Percentiles rank a stretch among this genome's conserved stretches.
These are phyloP conservation scores for Pithys albifrons DNA, from an alignment of 2,113 vertebrate genomes.

Conservation along the genomic window DNA sequence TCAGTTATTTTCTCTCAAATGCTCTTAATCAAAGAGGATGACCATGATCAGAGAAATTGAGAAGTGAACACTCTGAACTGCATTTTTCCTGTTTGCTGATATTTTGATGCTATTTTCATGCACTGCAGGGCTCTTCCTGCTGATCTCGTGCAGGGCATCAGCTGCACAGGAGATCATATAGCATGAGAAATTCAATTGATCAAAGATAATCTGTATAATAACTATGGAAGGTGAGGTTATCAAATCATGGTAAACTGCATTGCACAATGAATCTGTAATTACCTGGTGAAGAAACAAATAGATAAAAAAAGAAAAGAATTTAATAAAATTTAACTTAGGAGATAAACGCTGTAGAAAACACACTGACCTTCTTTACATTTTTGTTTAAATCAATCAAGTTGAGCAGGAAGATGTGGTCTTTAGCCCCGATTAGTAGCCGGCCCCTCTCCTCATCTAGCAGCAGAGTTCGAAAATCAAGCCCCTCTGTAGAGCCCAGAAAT, in stretches of 20 bases:
- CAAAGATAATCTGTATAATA: neutral
- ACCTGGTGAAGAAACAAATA: neutral
- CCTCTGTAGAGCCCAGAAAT: conserved; percentile 86
- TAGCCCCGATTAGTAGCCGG: conserved; percentile 86
- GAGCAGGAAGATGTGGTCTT: conserved; percentile 92
- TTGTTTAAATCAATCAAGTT: conserved; percentile 88
- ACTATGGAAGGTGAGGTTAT: neutral
- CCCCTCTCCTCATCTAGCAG: conserved; percentile 93
- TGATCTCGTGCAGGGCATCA: neutral
- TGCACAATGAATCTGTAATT: neutral
- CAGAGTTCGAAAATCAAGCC: conserved; percentile 89
- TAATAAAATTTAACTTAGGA: neutral
- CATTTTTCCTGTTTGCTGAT: neutral
- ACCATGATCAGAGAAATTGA: neutral
- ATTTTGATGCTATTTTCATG: neutral
- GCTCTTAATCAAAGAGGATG: neutral
- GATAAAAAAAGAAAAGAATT: neutral
- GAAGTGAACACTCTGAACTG: neutral
- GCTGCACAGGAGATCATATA: neutral
- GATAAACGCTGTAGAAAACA: conserved; percentile 7
- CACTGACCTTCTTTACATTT: conserved; percentile 87
- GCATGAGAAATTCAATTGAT: neutral
- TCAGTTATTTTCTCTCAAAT: neutral
- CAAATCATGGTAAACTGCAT: neutral
- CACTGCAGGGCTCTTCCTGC: neutral